Evolutionary conservation across 2,113 vertebrate species (phyloP).

Genomic region (Hippocampus zosterae): DNA sequence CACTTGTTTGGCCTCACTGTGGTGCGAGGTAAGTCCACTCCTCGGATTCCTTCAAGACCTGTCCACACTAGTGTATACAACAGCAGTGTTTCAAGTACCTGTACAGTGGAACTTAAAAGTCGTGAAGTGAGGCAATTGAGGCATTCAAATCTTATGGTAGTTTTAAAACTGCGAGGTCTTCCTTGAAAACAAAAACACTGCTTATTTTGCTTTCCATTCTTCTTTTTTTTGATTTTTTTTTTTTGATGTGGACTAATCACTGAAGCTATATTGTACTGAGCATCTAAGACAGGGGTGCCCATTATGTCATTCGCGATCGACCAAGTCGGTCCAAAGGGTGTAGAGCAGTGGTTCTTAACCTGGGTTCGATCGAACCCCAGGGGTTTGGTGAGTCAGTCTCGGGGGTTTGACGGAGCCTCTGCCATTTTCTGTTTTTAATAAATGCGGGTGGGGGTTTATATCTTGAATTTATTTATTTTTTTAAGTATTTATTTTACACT

Average conservation of each 20-base stretch:
- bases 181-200: neutral
- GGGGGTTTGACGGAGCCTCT: too few species aligned
- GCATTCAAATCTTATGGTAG: neutral
- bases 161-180: neutral
- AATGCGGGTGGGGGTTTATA: too few species aligned
- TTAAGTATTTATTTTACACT: too few species aligned
- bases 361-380: too few species aligned
- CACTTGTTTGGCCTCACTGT: constrained; percentile 87
- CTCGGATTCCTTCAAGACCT: neutral
- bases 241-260: neutral
- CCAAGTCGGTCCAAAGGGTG: too few species aligned
- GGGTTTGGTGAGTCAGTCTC: too few species aligned
- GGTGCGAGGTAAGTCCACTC: constrained; percentile 77
- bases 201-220: neutral
- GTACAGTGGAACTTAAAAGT: too few species aligned
- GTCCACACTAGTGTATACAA: neutral
- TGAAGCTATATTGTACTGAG: neutral
- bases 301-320: too few species aligned
- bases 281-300: neutral
- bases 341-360: too few species aligned
- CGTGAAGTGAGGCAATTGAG: neutral
- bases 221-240: neutral
- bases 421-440: too few species aligned
- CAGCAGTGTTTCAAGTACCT: too few species aligned
- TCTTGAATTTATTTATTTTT: too few species aligned